Evolutionary conservation across 53 echinoderm and acorn worm species (phyloP).

Genomic region (Glandiceps talaboti): DNA sequence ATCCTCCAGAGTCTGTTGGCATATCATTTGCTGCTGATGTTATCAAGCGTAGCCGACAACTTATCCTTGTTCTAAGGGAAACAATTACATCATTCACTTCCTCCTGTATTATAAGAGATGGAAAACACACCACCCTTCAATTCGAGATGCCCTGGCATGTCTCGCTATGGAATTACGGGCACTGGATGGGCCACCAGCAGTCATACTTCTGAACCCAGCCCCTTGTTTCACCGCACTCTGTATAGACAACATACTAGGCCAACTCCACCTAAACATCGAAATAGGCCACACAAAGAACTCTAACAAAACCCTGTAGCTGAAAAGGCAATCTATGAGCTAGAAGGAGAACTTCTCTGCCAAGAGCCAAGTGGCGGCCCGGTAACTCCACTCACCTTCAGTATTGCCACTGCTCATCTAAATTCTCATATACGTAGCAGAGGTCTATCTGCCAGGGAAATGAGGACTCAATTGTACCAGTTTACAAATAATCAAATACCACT

Average conservation of each 20-base stretch:
- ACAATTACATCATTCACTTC: conserved; percentile 35
- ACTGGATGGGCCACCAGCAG: conserved; percentile 29
- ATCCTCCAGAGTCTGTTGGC: conserved; percentile 34
- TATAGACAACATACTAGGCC: background rate
- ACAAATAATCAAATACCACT: conserved; percentile 25
- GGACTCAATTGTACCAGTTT: conserved; percentile 34
- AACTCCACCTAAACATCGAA: conserved; percentile 4
- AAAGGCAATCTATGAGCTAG: conserved; percentile 44
- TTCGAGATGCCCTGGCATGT: conserved; percentile 28
- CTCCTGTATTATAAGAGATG: conserved; percentile 32
- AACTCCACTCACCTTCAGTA: background rate
- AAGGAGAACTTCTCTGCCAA: conserved; percentile 34
- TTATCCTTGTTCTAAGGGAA: conserved; percentile 38
- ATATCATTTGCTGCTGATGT: conserved; percentile 43
- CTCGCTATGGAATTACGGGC: conserved; percentile 38
- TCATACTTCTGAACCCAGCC: conserved; percentile 32
- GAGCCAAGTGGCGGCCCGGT: conserved; percentile 25
- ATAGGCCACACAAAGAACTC: conserved; percentile 4
- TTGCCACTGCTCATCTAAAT: background rate
- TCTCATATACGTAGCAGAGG: background rate
- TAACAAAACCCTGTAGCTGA: conserved; percentile 37
- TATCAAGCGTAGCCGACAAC: conserved; percentile 23
- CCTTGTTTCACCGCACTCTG: conserved; percentile 26
- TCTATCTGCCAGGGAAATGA: conserved; percentile 16
- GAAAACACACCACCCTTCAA: conserved; percentile 25